Base-by-base conservation (phyloP, 2,888 invertebrate species). In the Andrena flavipes region DNA sequence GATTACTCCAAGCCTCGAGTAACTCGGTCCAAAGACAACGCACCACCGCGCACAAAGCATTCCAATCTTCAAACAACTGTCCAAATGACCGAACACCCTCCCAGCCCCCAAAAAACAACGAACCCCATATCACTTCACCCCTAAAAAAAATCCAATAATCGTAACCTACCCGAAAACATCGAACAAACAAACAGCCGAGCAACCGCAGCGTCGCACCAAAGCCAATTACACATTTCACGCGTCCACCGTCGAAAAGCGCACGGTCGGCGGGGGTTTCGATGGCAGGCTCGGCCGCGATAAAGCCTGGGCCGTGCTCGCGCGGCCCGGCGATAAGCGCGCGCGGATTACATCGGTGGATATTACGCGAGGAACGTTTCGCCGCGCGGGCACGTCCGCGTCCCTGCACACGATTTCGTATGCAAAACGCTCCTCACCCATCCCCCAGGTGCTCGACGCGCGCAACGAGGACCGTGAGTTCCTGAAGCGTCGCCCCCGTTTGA, bases 351-450 rank as follows among this genome's bases (percentile, higher is more conserved):
- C 82, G 80, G 23, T 56, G 68, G 75, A 71, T 75, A 75, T 84
- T 84, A 74, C 63, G 73, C 82, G 78, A 69, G 63, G 74, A 85
- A 85, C 81, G 81, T 82, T 84, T 84, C 63, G 72, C 10, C 70
- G 48, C 54, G 26, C 42, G 10, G 56, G 20, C 35, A 56, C 67
- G 35, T 29, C 10, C 8, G 68, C 59, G 29, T n/a, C 60, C 30
- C 54, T 70, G 60, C 35, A 62, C 49, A 82, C 56, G 23, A 56
- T 85, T 84, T 82, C 76, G 76, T 80, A 85, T 85, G 85, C 85
- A 82, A 84, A 84, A 76, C 72, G 74, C 48, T 67, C 29, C 20
- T 51, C 23, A 16, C 29, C 35, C 72, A 42, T 42, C 60, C 54
- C 33, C 23, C 68, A 8, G 20, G 49, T 23, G 13, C 20, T 10